A percentile compares a stretch with the other conserved stretches of the same genome.
Conservation (phyloP, 2,888 invertebrate genomes). For the Parthenolecanium corni region DNA sequence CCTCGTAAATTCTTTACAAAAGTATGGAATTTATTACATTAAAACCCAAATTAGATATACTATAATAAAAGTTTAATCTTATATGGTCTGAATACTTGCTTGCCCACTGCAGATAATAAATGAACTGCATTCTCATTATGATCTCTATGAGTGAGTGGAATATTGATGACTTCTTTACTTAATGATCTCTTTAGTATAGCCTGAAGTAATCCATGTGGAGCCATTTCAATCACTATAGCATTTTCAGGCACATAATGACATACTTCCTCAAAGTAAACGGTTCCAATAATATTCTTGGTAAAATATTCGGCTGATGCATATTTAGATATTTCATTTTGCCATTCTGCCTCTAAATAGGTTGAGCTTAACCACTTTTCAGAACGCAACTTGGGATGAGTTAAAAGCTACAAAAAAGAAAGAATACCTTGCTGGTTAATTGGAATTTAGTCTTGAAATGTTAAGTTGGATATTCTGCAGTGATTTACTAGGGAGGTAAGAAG, state of each 20-base stretch:
- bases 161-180: slow-evolving; percentile 44
- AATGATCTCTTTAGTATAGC: slow-evolving; percentile 52
- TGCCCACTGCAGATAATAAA: slow-evolving; percentile 41
- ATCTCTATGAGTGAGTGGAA: slow-evolving; percentile 47
- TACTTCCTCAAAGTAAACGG: slow-evolving; percentile 50
- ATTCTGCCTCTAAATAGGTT: slow-evolving; percentile 58
- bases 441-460: no score
- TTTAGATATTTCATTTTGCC: slow-evolving; percentile 50
- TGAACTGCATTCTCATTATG: slow-evolving; percentile 42
- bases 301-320: slow-evolving; percentile 58
- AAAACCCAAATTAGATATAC: no score
- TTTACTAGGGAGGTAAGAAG: no score
- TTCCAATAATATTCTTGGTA: slow-evolving; percentile 66
- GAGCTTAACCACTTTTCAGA: slow-evolving; percentile 73
- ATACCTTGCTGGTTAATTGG: no score
- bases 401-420: slow-evolving; percentile 46
- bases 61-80: no score
- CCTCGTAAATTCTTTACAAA: slow-evolving; percentile 41
- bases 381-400: slow-evolving; percentile 53
- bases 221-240: slow-evolving; percentile 55
- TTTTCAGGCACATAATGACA: slow-evolving; percentile 50
- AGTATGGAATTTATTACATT: neutral
- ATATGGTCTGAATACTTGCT: slow-evolving; percentile 36
- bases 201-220: slow-evolving; percentile 57
- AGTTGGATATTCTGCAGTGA: no score